phyloP scores from a whole-genome alignment of 2,888 invertebrate genomes.

The Spatulosminthurus flaviceps region DNA sequence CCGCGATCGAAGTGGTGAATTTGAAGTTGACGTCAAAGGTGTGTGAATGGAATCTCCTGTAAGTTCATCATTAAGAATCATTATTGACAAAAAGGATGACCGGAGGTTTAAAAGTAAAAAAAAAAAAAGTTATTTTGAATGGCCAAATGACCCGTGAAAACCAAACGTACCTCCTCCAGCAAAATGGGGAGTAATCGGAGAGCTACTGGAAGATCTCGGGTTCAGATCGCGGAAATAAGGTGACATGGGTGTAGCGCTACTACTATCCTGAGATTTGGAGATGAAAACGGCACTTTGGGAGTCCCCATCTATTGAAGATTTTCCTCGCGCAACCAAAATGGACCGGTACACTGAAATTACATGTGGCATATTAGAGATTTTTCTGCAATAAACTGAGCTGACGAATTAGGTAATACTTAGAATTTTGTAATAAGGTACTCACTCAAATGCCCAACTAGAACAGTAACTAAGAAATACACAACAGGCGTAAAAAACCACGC shows the following conservation, averaged over 20 bases:
- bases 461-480: slow-evolving; percentile 32
- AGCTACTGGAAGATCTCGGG: slow-evolving; percentile 32
- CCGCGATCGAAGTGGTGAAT: slow-evolving; percentile 34
- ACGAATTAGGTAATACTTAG: background rate
- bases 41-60: slow-evolving; percentile 29
- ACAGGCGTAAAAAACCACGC: slow-evolving; percentile 36
- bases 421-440: background rate
- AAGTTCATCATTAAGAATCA: too few species aligned
- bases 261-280: background rate
- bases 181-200: slow-evolving; percentile 16
- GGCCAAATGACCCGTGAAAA: too few species aligned
- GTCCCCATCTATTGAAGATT: background rate
- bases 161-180: background rate
- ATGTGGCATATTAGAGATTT: too few species aligned
- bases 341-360: slow-evolving; percentile 32
- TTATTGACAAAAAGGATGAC: too few species aligned
- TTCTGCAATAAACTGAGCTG: too few species aligned
- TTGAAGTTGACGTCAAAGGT: slow-evolving; percentile 2
- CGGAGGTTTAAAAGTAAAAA: too few species aligned
- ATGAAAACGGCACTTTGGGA: slow-evolving; percentile 30
- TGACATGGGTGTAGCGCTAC: background rate
- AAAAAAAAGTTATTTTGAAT: background rate
- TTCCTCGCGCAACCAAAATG: background rate
- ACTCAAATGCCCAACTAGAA: slow-evolving; percentile 35
- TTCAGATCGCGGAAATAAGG: slow-evolving; percentile 30